These are phyloP conservation scores for Drosophila aff. DNA, from an alignment of 1,140 invertebrate genomes.

Conservation along the genomic window DNA sequence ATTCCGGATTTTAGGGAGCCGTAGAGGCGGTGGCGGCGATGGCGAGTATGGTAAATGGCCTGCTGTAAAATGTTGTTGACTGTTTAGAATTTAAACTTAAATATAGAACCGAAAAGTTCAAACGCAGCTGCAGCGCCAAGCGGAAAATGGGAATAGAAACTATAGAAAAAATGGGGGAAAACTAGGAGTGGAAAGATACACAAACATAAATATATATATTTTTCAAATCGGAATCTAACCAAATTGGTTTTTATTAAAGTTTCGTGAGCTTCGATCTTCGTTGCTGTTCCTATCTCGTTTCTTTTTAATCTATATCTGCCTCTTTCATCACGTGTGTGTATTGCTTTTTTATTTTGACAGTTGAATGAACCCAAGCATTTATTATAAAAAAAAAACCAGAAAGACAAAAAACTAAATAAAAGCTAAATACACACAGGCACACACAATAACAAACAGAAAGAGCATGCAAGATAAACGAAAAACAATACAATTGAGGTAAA, in stretches of 20 bases:
- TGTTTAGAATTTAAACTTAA: conserved; percentile 73
- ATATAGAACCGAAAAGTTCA: conserved; percentile 64
- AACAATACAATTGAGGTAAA: conserved; percentile 8
- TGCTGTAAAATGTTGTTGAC: conserved; percentile 60
- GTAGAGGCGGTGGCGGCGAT: neutral
- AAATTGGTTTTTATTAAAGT: conserved; percentile 38
- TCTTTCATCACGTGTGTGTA: conserved; percentile 39
- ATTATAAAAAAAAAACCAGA: conserved; percentile 17
- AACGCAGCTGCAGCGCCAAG: conserved; percentile 50
- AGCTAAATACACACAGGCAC: conserved; percentile 32
- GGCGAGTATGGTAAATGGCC: conserved; percentile 15
- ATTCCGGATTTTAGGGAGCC: neutral
- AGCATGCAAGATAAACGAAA: conserved; percentile 46
- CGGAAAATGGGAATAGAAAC: conserved; percentile 17
- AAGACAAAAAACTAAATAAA: conserved; percentile 49
- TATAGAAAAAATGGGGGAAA: conserved; percentile 7
- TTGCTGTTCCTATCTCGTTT: conserved; percentile 16
- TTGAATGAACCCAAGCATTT: conserved; percentile 66
- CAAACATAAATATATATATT: conserved; percentile 1
- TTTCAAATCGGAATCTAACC: conserved; percentile 12
- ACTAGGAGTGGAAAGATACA: conserved; percentile 4
- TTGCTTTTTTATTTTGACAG: conserved; percentile 62
- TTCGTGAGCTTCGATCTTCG: conserved; percentile 43
- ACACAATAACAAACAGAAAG: conserved; percentile 29
- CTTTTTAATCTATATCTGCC: conserved; percentile 29